These are phyloP conservation scores for Exephanes ischioxanthus DNA, from an alignment of 2,888 invertebrate species.

Conservation along the genomic window DNA sequence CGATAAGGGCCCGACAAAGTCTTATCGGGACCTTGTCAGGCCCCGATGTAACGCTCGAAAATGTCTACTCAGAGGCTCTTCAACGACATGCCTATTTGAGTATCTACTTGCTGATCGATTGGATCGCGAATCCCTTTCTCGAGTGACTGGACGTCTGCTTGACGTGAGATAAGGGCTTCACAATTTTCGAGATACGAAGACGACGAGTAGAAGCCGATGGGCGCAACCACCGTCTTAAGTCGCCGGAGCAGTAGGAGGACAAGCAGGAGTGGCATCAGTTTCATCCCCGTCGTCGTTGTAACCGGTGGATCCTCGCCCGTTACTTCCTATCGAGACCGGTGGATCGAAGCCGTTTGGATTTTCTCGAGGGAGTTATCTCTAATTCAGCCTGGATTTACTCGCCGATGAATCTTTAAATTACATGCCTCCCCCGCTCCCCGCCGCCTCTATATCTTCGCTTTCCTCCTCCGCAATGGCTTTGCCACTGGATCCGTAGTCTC, in stretches of 20 bases:
- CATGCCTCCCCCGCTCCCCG: constrained; percentile 80
- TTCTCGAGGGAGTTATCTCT: constrained; percentile 86
- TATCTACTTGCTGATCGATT: background rate
- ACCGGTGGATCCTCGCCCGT: constrained; percentile 77
- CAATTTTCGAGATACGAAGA: constrained; percentile 30
- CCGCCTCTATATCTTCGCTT: constrained; percentile 52
- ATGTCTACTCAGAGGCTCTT: background rate
- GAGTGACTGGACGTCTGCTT: constrained; percentile 34
- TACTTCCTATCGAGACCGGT: constrained; percentile 68
- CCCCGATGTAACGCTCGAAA: too few species aligned
- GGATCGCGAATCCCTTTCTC: background rate
- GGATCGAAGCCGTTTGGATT: constrained; percentile 78
- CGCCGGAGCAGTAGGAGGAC: constrained; percentile 20
- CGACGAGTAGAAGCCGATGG: constrained; percentile 12
- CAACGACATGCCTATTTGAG: background rate
- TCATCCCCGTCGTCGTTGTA: constrained; percentile 33
- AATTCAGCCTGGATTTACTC: constrained; percentile 87
- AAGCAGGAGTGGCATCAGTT: constrained; percentile 37
- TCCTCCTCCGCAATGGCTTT: constrained; percentile 57
- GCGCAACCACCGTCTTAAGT: constrained; percentile 15
- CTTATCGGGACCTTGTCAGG: too few species aligned
- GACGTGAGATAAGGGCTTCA: constrained; percentile 36
- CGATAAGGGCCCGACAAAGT: too few species aligned
- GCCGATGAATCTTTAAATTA: constrained; percentile 87
- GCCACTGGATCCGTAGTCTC: constrained; percentile 60